Conservation (phyloP, 2,888 invertebrate species). For the Galerucella nymphaeae region DNA sequence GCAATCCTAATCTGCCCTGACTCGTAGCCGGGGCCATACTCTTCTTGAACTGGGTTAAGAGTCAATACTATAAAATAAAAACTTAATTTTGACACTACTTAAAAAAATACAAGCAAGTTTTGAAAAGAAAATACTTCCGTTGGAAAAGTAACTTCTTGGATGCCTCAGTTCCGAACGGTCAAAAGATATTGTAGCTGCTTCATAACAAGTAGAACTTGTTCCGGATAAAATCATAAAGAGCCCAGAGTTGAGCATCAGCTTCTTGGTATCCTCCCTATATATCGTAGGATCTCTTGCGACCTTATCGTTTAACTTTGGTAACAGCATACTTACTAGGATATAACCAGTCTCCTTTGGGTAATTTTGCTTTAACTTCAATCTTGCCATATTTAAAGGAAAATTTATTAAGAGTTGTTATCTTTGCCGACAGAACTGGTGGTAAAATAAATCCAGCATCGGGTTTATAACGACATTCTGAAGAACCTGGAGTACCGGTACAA, state of each 20-base stretch:
- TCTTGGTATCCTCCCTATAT: too few species aligned
- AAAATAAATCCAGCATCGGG: constrained; percentile 70
- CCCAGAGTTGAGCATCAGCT: too few species aligned
- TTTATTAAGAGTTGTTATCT: constrained; percentile 71
- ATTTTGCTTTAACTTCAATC: constrained; percentile 75
- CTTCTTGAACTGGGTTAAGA: constrained; percentile 72
- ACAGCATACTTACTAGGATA: constrained; percentile 71
- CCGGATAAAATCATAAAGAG: too few species aligned
- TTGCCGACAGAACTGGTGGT: constrained; percentile 76
- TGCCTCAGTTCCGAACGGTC: too few species aligned
- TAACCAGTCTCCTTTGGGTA: constrained; percentile 83
- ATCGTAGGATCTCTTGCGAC: too few species aligned
- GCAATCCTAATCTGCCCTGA: constrained; percentile 83
- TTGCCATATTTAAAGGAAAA: constrained; percentile 79
- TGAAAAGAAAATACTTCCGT: background rate
- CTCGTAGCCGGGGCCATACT: constrained; percentile 71
- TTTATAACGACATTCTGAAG: constrained; percentile 64
- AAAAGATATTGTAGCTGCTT: too few species aligned
- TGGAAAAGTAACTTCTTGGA: too few species aligned
- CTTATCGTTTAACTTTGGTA: too few species aligned
- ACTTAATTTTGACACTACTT: background rate
- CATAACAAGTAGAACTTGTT: too few species aligned
- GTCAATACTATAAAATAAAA: constrained; percentile 68
- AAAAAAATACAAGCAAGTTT: background rate
- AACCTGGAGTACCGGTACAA: constrained; percentile 62